These are phyloP conservation scores for Andrena bicolor DNA, from an alignment of 2,888 invertebrate species.

Conservation along the genomic window DNA sequence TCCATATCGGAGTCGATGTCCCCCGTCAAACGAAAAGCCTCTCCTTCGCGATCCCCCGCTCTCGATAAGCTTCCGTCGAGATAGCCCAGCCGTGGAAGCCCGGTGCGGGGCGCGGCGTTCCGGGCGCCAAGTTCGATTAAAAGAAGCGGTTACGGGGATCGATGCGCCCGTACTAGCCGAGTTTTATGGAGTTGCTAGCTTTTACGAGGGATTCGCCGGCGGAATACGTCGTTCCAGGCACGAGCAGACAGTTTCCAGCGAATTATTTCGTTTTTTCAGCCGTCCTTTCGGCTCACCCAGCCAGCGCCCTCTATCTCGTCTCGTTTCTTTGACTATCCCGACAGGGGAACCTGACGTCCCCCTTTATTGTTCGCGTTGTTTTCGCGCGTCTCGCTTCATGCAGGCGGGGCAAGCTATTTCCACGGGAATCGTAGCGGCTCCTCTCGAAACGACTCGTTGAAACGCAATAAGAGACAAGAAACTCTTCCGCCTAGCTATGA, in stretches of 20 bases:
- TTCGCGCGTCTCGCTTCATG: slow-evolving; percentile 26
- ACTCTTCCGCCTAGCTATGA: slow-evolving; percentile 50
- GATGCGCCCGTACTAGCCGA: slow-evolving; percentile 46
- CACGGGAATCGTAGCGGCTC: slow-evolving; percentile 52
- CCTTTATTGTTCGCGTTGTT: background rate
- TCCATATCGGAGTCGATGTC: background rate
- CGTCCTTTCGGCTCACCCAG: background rate
- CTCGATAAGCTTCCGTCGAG: background rate
- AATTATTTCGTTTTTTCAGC: slow-evolving; percentile 29
- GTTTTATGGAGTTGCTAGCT: slow-evolving; percentile 55
- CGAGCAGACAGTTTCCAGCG: slow-evolving; percentile 31
- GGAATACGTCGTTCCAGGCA: slow-evolving; percentile 40
- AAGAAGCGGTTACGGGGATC: slow-evolving; percentile 62
- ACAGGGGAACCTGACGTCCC: slow-evolving; percentile 32
- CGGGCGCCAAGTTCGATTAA: slow-evolving; percentile 65
- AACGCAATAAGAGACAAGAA: slow-evolving; percentile 68
- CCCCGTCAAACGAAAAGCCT: background rate
- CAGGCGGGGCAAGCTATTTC: slow-evolving; percentile 48
- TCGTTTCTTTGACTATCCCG: slow-evolving; percentile 56
- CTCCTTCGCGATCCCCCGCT: background rate
- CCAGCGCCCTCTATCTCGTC: slow-evolving; percentile 5
- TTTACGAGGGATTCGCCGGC: slow-evolving; percentile 50
- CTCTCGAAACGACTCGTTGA: slow-evolving; percentile 62
- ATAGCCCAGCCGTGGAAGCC: background rate
- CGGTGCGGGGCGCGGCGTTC: background rate